These are phyloP conservation scores for Amphilophus citrinellus DNA, from an alignment of 2,113 vertebrate genomes.

Conservation along the genomic window DNA sequence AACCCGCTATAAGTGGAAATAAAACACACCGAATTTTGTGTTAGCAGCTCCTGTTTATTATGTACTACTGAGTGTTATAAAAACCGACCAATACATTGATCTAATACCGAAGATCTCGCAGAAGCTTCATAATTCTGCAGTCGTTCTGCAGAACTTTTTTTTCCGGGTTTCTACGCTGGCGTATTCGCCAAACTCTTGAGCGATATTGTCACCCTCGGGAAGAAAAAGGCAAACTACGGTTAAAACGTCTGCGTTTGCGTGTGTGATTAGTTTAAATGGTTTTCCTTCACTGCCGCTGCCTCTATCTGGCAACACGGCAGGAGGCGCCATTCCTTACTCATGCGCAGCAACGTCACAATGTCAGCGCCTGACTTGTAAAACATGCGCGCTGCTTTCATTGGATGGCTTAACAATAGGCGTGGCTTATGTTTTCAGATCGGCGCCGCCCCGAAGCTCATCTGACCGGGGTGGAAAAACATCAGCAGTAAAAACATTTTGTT, in stretches of 20 bases:
- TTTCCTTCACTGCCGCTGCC: not conserved
- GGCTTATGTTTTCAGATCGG: not conserved
- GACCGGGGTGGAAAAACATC: constrained; percentile 10
- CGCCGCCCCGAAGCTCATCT: not conserved
- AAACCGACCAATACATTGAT: too few species aligned
- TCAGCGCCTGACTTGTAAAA: not conserved
- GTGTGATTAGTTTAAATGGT: not conserved
- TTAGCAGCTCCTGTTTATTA: not conserved
- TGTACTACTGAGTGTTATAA: not conserved
- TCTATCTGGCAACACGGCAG: not conserved
- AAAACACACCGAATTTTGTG: not conserved
- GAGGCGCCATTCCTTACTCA: accelerated
- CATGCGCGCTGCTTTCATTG: accelerated
- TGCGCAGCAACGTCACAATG: accelerated
- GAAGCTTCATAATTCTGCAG: not conserved
- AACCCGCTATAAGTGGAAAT: not conserved
- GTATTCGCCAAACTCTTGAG: not conserved
- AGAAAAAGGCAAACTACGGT: not conserved
- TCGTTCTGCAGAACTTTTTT: not conserved
- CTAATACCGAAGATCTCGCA: not conserved
- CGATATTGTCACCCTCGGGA: not conserved
- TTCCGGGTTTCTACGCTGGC: not conserved
- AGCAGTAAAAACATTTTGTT: not conserved
- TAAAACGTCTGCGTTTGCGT: too few species aligned
- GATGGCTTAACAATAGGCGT: accelerated